phyloP scores from a whole-genome alignment of 2,888 invertebrate genomes.

The Coleophora flavipennella region DNA sequence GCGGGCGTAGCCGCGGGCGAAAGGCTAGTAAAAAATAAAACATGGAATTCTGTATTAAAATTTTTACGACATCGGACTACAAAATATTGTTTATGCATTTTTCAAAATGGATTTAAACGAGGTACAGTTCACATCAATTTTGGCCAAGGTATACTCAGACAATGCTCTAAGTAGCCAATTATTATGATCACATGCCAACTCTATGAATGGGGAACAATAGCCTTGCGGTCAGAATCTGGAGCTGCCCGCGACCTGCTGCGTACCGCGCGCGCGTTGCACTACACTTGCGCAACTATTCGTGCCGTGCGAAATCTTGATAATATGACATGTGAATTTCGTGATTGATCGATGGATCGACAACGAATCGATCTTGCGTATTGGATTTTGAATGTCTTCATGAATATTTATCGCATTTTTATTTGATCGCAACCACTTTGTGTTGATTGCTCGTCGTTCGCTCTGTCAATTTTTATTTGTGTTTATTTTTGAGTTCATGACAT shows the following conservation, averaged over 20 bases:
- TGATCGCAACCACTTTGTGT: no score
- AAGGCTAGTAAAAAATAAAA: no score
- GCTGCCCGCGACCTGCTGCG: conserved; percentile 7
- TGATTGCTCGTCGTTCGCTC: no score
- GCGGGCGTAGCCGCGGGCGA: no score
- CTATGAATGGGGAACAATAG: conserved; percentile 22
- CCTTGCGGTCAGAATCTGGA: conserved; percentile 11
- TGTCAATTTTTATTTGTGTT: no score
- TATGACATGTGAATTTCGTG: conserved; percentile 6
- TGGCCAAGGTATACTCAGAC: no score
- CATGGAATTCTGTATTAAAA: no score
- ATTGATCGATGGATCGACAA: conserved; percentile 3
- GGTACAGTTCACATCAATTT: no score
- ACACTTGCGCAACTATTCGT: conserved; percentile 6
- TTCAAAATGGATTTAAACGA: no score
- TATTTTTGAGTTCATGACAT: no score
- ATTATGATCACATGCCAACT: conserved; percentile 9
- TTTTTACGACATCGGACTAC: no score
- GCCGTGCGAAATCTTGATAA: conserved; percentile 6
- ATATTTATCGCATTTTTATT: neutral
- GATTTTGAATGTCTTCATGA: neutral
- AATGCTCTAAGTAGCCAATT: conserved; percentile 1
- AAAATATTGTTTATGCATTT: no score
- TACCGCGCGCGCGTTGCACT: neutral
- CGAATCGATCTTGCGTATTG: neutral